Base-by-base conservation (phyloP, 35 echinoderm and acorn worm species). In the Strongylocentrotus purpuratus region DNA sequence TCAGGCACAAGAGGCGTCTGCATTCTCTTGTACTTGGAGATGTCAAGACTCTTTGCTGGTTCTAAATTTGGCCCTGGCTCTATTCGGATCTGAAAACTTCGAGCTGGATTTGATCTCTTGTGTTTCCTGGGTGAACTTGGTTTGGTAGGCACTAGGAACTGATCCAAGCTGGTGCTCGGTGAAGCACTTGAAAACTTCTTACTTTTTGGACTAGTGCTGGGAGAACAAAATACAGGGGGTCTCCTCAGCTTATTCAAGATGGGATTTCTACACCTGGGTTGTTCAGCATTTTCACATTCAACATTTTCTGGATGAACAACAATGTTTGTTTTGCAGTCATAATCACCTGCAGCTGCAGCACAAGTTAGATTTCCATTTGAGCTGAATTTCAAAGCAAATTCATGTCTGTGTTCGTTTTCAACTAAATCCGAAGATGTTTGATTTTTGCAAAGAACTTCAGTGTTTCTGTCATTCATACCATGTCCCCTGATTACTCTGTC, bases 141-240 rank as follows among this genome's bases (percentile, higher is more conserved):
- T 58, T 93, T 93, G 48, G 45, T 10, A 15, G 45, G 48, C 91
- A 58, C 31, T 58, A 50, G 17, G 46, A 89, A 89, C 2, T 33
- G 48, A 47, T 50, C 33, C 48, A 93, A 93, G 32, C 45, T 14
- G 28, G 45, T 31, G 20, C 48, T 31, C 15, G 45, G 91, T 31
- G 45, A n/a, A 31, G 31, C 91, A 58, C 91, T 58, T 47, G 91
- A 93, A 58, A 93, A 93, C 91, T 58, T 93, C 48, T 93, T 93
- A 20, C 91, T 93, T 28, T 93, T 93, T 31, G 91, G 91, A 31
- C 91, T 93, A 13, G 15, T 14, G 5, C n/a, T 58, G 87, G 87
- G 87, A 41, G 33, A 46, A 41, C 45, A 41, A 25, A 33, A 33
- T 93, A 46, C 0, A 31, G 48, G 46, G 46, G 45, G 31, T 93